These are phyloP conservation scores for Heloderma charlesbogerti DNA, from an alignment of 2,113 vertebrate genomes.

Conservation along the genomic window DNA sequence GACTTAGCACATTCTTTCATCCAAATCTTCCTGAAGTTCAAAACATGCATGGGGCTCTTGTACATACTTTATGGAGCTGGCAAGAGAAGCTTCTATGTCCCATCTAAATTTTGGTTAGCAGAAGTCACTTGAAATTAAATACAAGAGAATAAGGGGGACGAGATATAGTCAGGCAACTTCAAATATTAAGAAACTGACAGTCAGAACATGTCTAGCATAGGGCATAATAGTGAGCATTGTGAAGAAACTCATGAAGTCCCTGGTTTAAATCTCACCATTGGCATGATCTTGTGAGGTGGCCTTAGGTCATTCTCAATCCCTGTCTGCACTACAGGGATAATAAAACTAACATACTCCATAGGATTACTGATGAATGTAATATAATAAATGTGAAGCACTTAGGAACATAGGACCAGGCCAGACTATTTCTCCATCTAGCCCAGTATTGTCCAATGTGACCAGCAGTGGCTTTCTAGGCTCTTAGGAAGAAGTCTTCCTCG, in stretches of 20 bases:
- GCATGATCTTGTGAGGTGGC: background rate
- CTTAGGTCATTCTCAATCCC: no score
- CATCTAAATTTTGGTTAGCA: background rate
- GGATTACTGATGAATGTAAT: background rate
- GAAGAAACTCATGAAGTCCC: background rate
- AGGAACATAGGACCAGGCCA: background rate
- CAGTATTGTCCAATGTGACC: no score
- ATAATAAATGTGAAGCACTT: background rate
- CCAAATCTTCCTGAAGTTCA: background rate
- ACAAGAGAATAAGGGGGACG: background rate
- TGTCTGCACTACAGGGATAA: background rate
- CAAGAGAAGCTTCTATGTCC: background rate
- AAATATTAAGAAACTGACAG: background rate
- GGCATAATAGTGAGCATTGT: background rate
- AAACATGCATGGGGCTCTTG: background rate
- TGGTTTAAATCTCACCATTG: background rate
- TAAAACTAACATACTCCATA: background rate
- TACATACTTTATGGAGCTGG: no score
- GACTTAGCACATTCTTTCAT: background rate
- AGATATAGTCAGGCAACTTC: background rate
- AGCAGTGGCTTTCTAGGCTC: no score
- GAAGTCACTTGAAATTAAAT: background rate
- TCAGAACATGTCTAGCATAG: background rate
- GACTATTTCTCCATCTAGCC: no score
- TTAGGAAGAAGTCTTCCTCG: background rate